Base-by-base conservation (phyloP, 2,888 invertebrate genomes). In the Pristionchus fissidentatus region DNA sequence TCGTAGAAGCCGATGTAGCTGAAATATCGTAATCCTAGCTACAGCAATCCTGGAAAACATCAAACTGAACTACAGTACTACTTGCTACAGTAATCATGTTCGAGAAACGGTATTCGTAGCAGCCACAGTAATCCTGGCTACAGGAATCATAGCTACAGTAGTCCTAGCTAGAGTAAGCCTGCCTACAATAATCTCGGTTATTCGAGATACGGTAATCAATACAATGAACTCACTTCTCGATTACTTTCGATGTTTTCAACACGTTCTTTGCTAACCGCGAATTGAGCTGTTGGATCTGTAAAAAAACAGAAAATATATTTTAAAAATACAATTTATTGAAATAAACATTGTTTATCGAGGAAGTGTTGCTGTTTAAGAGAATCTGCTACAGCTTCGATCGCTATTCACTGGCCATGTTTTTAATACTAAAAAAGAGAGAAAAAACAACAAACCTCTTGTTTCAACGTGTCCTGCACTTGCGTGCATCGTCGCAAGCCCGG, bases 161-260 rank as follows among this genome's bases (percentile, higher is more conserved):
- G n/a, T n/a, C n/a, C n/a, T n/a, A n/a, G n/a, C n/a, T n/a, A n/a
- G n/a, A n/a, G n/a, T n/a, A n/a, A n/a, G n/a, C n/a, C n/a, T n/a
- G n/a, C n/a, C n/a, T n/a, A n/a, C n/a, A n/a, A n/a, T n/a, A n/a
- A 26, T 66, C 38, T 38, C 62, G 38, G 62, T 66, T n/a, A 35
- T 2, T 38, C 3, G 35, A 3, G 5, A 0, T 66, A 66, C 66
- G 38, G 66, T 66, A 66, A 38, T 5, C 0, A 22, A 55, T 8
- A 3, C 32, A 3, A 0, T 5, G 38, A 7, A 62, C 96, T 95
- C 93, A 97, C 96, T 97, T 95, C 93, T 97, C 97, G 3, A 97
- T 96, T 22, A 97, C 97, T 94, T 97, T 97, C 87, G 97, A 97
- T 89, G 97, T 95, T 93, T 96, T 95, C 86, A 96, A 95, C 92